Evolutionary conservation across 2,888 invertebrate genomes (phyloP), one percentile per base, ranked within the genome.

Genomic region (Hirtodrosophila confusa): DNA sequence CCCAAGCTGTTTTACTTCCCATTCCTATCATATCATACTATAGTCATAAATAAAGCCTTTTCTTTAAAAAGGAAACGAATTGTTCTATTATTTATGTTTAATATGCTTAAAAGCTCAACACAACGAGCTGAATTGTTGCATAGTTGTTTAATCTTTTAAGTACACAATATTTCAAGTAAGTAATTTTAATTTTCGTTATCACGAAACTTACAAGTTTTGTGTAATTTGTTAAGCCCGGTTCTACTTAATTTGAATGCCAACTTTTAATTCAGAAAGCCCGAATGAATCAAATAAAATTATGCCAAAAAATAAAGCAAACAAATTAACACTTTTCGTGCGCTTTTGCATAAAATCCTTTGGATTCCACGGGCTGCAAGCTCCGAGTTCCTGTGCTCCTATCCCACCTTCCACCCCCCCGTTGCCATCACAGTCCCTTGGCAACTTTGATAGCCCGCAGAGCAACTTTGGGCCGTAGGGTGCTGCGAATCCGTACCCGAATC

Each of bases 251-350:
- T 76, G 76, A 62, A 35, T 73, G 60, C 69, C 73, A 82, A 82
- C 66, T 74, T 74, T 74, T 74, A 66, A 66, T 66, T 69, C 55
- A 45, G 44, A 60, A 56, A 27, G 40, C 12, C 33, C 48, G 29
- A 69, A 50, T 62, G 57, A 74, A 69, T 69, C 36, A 69, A 74
- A 69, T 65, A 68, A 80, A 79, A 70, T 82, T 54, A 74, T 76
- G 50, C 31, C 31, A 70, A 66, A 43, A 57, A 47, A 51, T 49
- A 29, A 47, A 69, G 69, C 75, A 78, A 84, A 80, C 78, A 73
- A 84, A 80, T 80, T 80, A 80, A 80, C 84, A 80, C 80, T 72
- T 80, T 75, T 39, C 40, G 31, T 41, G 35, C 29, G 39, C 47
- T 31, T 31, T 44, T 10, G 11, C 17, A 29, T 17, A 43, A 47